Conservation (phyloP, 2,113 vertebrate species). For the Blennius ocellaris region DNA sequence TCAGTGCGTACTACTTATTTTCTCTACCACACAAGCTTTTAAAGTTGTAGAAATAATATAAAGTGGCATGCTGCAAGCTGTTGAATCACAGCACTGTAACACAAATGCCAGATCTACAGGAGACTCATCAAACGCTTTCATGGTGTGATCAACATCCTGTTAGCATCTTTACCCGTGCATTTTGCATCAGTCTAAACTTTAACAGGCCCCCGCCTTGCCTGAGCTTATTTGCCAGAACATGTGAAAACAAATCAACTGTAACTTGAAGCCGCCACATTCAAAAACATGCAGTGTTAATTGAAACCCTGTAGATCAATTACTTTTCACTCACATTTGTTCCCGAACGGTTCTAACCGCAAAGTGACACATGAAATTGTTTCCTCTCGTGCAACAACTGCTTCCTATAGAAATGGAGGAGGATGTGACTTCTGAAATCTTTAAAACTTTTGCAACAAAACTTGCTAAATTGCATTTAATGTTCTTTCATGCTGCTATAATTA, state of each 20-base stretch:
- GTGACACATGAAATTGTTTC: slow-evolving; percentile 3
- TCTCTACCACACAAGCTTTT: too few relatives aligned
- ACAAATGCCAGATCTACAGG: not conserved
- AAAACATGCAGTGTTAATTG: slow-evolving; percentile 4
- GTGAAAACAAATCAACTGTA: not conserved
- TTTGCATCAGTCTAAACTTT: not conserved
- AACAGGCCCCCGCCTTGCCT: not conserved
- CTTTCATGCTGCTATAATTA: not conserved
- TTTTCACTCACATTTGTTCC: not conserved
- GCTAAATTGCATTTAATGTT: not conserved
- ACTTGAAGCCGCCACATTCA: not conserved
- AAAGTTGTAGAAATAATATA: too few relatives aligned
- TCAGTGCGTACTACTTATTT: too few relatives aligned
- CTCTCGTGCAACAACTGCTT: not conserved
- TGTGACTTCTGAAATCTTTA: not conserved
- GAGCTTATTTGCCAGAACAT: not conserved
- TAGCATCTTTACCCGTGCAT: not conserved
- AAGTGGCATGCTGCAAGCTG: too few relatives aligned
- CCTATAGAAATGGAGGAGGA: not conserved
- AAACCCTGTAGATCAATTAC: slow-evolving; percentile 6
- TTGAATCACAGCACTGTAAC: too few relatives aligned
- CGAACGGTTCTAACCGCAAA: not conserved
- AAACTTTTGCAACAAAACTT: not conserved
- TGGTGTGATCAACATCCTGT: not conserved
- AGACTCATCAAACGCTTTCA: not conserved